Evolutionary conservation across 2,888 invertebrate species (phyloP), one percentile per base, ranked within the genome.

Genomic region (Blomia tropicalis): DNA sequence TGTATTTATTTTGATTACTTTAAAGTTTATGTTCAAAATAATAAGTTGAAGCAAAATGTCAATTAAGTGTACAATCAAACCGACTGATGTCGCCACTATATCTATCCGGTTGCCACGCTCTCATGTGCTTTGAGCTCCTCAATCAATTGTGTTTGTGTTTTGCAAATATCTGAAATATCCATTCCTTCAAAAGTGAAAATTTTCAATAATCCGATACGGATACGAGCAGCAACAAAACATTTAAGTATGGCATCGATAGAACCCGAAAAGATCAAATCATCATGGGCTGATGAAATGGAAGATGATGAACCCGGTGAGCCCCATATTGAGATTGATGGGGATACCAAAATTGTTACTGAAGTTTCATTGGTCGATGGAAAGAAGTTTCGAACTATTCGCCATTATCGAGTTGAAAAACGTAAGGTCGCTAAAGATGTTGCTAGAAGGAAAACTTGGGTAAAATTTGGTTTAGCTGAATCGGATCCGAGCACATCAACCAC

Each of bases 401-500:
- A 90, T 1, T 98, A 90, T 73, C 90, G 88, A 76, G 85, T 93
- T 68, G 90, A 93, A 72, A 88, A 84, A 69, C 82, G 89, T 69
- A 82, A 85, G 66, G 77, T 79, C 36, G 76, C 79, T 22, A 76
- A 93, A 77, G 83, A 86, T 2, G 88, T 96, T 70, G 95, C 96
- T 0, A 80, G 82, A 66, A 81, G 98, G 66, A 96, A 93, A 77
- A 85, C 85, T 53, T 95, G 91, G 91, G 79, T 83, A 59, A 98
- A 98, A 75, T 98, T 92, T 77, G 98, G 98, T 11, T 85, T 85
- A 69, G 90, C 90, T 0, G 81, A 80, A 14, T 80, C 79, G 72
- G 96, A 98, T 73, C 96, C 96, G 0, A 92, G 96, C 75, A 88
- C 92, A 22, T 86, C 93, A n/a, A 96, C 93, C 4, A 98, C 96